These are phyloP conservation scores for Teleopsis dalmanni DNA, from an alignment of 1,140 invertebrate species.

Conservation along the genomic window DNA sequence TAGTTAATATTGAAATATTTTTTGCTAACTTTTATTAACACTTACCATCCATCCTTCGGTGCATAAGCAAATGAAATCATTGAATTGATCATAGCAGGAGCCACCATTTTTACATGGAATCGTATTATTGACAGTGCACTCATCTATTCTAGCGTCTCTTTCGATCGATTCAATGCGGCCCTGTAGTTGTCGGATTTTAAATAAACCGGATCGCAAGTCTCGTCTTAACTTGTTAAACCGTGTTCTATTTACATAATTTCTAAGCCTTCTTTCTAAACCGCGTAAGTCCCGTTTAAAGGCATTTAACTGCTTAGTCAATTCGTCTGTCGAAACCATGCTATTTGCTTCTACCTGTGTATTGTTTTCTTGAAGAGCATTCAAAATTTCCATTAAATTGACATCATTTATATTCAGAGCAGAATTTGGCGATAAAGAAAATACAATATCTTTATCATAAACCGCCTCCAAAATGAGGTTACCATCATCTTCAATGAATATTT, in stretches of 20 bases:
- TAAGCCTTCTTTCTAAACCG: slow-evolving; percentile 11
- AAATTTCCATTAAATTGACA: slow-evolving; percentile 17
- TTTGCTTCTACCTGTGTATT: slow-evolving; percentile 4
- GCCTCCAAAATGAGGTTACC: slow-evolving; percentile 20
- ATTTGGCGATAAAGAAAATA: slow-evolving; percentile 23
- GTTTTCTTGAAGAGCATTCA: too few species aligned
- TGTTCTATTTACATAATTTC: slow-evolving; percentile 11
- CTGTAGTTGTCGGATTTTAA: slow-evolving; percentile 12
- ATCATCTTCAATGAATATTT: slow-evolving; percentile 12
- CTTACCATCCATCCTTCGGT: slow-evolving; percentile 67
- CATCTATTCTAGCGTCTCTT: slow-evolving; percentile 40
- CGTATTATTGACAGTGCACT: slow-evolving; percentile 52
- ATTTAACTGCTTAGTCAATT: slow-evolving; percentile 16
- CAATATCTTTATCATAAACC: slow-evolving; percentile 25
- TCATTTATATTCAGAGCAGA: slow-evolving; percentile 25
- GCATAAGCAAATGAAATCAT: slow-evolving; percentile 68
- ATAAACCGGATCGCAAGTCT: slow-evolving; percentile 15
- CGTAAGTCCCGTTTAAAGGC: slow-evolving; percentile 17
- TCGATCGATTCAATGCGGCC: slow-evolving; percentile 7
- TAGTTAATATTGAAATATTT: too few species aligned
- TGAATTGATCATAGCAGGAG: slow-evolving; percentile 66
- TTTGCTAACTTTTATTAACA: too few species aligned
- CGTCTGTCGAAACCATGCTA: slow-evolving; percentile 4
- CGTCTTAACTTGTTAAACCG: slow-evolving; percentile 4
- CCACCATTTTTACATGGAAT: slow-evolving; percentile 79